Conservation (phyloP, 2,113 vertebrate genomes). For the Malurus melanocephalus region DNA sequence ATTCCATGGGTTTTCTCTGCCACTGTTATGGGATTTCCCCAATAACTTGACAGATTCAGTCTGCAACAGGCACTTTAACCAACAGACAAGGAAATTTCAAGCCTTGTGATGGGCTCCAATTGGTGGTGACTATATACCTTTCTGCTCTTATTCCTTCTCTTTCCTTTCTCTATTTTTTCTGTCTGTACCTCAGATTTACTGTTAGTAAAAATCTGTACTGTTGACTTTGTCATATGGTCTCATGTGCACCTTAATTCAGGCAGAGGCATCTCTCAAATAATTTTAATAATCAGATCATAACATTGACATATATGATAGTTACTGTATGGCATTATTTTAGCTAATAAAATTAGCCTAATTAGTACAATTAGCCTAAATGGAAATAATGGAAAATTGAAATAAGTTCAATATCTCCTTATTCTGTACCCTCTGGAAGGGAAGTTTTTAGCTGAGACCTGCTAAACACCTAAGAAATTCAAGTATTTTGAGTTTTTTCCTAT, state of each 20-base stretch:
- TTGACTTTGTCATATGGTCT: not conserved
- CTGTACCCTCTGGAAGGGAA: not conserved
- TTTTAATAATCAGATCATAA: not conserved
- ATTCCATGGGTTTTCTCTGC: not conserved
- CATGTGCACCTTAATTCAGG: not conserved
- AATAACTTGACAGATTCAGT: not conserved
- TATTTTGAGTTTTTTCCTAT: not conserved
- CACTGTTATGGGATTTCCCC: not conserved
- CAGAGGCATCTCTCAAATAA: not conserved
- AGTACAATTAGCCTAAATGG: not conserved
- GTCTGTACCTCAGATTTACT: not conserved
- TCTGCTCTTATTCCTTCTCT: not conserved
- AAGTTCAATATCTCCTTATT: not conserved
- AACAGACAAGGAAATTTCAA: not conserved
- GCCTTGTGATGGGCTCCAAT: accelerated
- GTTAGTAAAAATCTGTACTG: not conserved
- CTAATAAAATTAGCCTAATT: no score
- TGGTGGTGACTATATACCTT: not conserved
- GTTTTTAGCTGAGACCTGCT: not conserved
- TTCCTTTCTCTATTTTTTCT: not conserved
- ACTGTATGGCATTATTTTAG: not conserved
- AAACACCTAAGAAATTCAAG: not conserved
- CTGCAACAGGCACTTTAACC: not conserved
- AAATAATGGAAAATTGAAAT: not conserved
- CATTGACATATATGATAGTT: not conserved